These are phyloP conservation scores for Rhyacichthys aspro DNA, from an alignment of 2,797 vertebrate species.

Conservation along the genomic window DNA sequence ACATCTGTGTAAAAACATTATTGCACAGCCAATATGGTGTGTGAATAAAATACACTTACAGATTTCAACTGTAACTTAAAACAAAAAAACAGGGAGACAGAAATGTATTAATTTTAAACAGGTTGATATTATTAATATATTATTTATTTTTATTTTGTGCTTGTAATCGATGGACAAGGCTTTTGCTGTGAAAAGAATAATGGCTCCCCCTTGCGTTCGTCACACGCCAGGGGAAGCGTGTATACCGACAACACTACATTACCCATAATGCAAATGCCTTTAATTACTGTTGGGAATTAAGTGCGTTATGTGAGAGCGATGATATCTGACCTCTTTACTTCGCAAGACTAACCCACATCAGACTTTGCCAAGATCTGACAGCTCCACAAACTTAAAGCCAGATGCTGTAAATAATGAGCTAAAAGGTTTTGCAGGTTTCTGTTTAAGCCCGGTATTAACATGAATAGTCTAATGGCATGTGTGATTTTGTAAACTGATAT, in stretches of 20 bases:
- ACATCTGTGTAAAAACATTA: no score
- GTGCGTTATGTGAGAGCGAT: not conserved
- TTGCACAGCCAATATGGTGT: no score
- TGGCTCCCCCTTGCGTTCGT: conserved; percentile 61
- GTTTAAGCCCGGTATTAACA: no score
- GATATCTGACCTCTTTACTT: not conserved
- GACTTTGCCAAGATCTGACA: not conserved
- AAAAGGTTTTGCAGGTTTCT: no score
- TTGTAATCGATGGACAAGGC: no score
- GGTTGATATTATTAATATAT: no score
- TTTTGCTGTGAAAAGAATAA: conserved; percentile 14
- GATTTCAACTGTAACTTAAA: no score
- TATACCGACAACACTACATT: conserved; percentile 15
- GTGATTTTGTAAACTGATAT: not conserved
- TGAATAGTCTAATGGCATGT: not conserved
- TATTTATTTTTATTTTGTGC: no score
- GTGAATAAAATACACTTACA: not conserved
- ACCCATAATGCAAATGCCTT: conserved; percentile 29
- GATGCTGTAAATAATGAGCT: not conserved
- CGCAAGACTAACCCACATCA: not conserved
- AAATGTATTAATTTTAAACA: no score
- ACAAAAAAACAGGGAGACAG: no score
- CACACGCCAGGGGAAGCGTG: not conserved
- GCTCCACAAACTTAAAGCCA: not conserved
- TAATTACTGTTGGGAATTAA: not conserved